A percentile compares a stretch with the other conserved stretches of the same genome.
Evolutionary conservation across 2,888 invertebrate species (phyloP).

Genomic region (Nephrocerus scutellatus): DNA sequence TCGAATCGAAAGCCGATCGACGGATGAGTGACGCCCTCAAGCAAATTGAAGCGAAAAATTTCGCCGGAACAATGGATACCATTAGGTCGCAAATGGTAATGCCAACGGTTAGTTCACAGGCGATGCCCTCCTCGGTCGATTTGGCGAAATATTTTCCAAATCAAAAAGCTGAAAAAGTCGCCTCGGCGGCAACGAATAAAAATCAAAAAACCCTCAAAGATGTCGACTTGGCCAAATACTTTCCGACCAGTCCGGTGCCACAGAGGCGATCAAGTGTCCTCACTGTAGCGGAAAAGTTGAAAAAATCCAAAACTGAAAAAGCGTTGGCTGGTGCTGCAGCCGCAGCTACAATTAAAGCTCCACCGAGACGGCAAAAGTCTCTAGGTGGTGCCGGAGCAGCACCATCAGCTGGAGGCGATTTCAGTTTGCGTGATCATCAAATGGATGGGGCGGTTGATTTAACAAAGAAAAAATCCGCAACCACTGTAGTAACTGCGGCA

Average conservation of each 20-base stretch:
- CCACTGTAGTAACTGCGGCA: conserved; percentile 21
- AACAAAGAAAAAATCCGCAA: conserved; percentile 30
- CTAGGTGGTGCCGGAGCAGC: conserved; percentile 23
- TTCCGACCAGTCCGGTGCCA: conserved; percentile 42
- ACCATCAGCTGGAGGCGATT: conserved; percentile 24
- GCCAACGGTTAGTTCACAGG: conserved; percentile 40
- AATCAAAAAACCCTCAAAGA: conserved; percentile 46
- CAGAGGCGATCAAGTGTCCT: conserved; percentile 36
- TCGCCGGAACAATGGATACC: conserved; percentile 43
- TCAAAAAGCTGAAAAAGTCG: conserved; percentile 38
- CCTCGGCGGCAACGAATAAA: conserved; percentile 35
- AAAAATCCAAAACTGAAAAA: conserved; percentile 36
- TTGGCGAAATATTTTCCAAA: conserved; percentile 46
- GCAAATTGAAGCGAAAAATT: conserved; percentile 43
- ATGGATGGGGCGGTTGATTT: conserved; percentile 44
- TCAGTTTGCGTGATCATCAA: conserved; percentile 43
- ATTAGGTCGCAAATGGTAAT: conserved; percentile 42
- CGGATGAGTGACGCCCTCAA: conserved; percentile 38
- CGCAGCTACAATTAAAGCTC: conserved; percentile 18
- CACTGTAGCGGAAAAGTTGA: conserved; percentile 37
- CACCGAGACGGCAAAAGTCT: conserved; percentile 29
- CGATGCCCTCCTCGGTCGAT: conserved; percentile 33
- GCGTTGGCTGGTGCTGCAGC: conserved; percentile 15
- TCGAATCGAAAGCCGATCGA: conserved; percentile 30
- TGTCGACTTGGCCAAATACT: conserved; percentile 45